Conservation (phyloP, 2,888 invertebrate species). For the Conomelus anceps region DNA sequence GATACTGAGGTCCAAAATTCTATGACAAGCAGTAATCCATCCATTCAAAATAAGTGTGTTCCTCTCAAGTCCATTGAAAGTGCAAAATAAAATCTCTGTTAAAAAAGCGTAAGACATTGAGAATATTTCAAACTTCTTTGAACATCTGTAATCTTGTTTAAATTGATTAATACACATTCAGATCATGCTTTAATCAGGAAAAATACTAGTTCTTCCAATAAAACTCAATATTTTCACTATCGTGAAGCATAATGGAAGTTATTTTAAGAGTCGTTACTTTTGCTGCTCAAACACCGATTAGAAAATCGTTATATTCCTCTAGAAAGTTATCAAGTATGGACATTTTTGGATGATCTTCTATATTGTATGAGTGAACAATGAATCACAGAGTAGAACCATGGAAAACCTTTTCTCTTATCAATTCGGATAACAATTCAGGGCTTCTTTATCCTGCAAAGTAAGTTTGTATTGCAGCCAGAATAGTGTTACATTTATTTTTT, state of each 20-base stretch:
- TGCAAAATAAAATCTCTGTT: no score
- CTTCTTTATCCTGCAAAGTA: no score
- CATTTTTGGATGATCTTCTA: not conserved
- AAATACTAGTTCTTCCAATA: not conserved
- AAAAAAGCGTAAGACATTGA: not conserved
- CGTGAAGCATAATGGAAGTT: not conserved
- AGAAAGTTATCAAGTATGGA: not conserved
- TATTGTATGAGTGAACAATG: not conserved
- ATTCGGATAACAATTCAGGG: no score
- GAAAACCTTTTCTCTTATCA: not conserved
- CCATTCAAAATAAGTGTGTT: no score
- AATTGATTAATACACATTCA: not conserved
- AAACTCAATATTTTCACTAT: not conserved
- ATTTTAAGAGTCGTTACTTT: not conserved
- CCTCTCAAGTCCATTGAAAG: no score
- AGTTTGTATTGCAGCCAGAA: no score
- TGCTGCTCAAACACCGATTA: not conserved
- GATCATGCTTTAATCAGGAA: not conserved
- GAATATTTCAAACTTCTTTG: not conserved
- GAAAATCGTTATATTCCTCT: not conserved
- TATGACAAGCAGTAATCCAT: no score
- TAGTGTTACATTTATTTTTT: no score
- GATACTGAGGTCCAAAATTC: no score
- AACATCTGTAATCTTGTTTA: not conserved
- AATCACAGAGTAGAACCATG: not conserved